A percentile compares a stretch with the other conserved stretches of the same genome.
These are phyloP conservation scores for Chironomus striatipennis DNA, from an alignment of 1,140 invertebrate genomes.

Conservation along the genomic window DNA sequence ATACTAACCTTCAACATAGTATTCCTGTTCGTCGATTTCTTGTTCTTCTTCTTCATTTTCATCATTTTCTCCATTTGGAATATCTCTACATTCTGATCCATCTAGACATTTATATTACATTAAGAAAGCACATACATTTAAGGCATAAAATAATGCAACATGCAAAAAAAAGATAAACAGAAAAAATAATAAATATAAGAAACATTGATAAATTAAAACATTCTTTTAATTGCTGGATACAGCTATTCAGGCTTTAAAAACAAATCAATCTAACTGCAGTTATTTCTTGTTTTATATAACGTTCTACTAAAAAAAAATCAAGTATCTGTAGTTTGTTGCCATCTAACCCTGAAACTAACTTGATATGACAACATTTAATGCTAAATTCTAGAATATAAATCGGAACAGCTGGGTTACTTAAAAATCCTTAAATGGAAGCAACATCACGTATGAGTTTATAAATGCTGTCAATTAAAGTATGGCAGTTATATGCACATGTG, in stretches of 20 bases:
- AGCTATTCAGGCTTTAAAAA: too few species aligned
- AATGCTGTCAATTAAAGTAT: too few species aligned
- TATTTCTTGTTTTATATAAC: too few species aligned
- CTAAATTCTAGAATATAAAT: conserved; percentile 26
- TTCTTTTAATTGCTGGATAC: background rate
- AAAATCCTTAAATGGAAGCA: too few species aligned
- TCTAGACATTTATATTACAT: conserved; percentile 32
- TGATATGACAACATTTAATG: background rate
- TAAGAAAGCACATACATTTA: conserved; percentile 29
- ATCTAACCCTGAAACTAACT: too few species aligned
- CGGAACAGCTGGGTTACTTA: background rate
- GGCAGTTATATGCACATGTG: too few species aligned
- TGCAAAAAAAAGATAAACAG: conserved; percentile 28
- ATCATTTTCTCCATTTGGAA: conserved; percentile 32
- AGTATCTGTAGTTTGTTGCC: too few species aligned
- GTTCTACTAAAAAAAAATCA: too few species aligned
- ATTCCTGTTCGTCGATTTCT: conserved; percentile 19
- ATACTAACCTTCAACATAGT: conserved; percentile 24
- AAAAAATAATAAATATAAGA: conserved; percentile 33
- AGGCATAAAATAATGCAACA: conserved; percentile 2
- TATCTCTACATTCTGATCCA: background rate
- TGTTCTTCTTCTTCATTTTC: conserved; percentile 37
- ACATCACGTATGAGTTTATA: too few species aligned
- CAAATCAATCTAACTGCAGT: too few species aligned
- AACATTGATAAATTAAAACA: conserved; percentile 26